Evolutionary conservation across 2,888 invertebrate species (phyloP).

Genomic region (Tiphia femorata): DNA sequence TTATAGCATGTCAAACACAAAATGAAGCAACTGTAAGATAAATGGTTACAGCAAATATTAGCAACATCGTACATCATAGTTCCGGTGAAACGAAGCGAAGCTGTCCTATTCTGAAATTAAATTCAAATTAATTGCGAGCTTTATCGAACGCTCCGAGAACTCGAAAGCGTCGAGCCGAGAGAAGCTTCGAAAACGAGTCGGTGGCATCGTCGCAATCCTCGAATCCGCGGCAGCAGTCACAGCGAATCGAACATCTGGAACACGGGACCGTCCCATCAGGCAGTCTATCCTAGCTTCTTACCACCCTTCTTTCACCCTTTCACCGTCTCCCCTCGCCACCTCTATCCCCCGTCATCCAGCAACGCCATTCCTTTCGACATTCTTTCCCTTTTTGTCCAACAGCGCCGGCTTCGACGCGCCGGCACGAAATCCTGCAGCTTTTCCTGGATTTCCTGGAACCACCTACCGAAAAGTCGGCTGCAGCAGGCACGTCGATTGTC

Average conservation of each 20-base stretch:
- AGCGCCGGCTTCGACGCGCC: too few species aligned
- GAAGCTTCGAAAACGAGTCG: too few species aligned
- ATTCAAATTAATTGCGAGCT: too few species aligned
- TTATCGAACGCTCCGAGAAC: not conserved
- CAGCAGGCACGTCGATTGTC: constrained; percentile 28
- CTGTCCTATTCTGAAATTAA: too few species aligned
- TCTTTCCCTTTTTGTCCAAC: constrained; percentile 43
- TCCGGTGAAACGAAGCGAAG: too few species aligned
- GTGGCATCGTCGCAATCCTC: not conserved
- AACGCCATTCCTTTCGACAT: too few species aligned
- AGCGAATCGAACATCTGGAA: constrained; percentile 44
- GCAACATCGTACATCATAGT: too few species aligned
- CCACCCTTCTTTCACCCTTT: constrained; percentile 2
- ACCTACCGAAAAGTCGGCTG: constrained; percentile 33
- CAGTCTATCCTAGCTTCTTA: constrained; percentile 47
- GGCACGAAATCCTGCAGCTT: constrained; percentile 44
- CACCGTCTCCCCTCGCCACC: not conserved
- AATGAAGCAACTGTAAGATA: too few species aligned
- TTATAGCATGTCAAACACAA: too few species aligned
- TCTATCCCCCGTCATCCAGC: constrained; percentile 3
- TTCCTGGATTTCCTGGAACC: constrained; percentile 40
- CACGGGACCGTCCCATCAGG: constrained; percentile 38
- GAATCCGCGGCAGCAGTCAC: constrained; percentile 27
- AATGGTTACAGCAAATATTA: too few species aligned
- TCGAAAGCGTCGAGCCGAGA: not conserved